These are phyloP conservation scores for Prenolepis imparis DNA, from an alignment of 2,888 invertebrate species.

Conservation along the genomic window DNA sequence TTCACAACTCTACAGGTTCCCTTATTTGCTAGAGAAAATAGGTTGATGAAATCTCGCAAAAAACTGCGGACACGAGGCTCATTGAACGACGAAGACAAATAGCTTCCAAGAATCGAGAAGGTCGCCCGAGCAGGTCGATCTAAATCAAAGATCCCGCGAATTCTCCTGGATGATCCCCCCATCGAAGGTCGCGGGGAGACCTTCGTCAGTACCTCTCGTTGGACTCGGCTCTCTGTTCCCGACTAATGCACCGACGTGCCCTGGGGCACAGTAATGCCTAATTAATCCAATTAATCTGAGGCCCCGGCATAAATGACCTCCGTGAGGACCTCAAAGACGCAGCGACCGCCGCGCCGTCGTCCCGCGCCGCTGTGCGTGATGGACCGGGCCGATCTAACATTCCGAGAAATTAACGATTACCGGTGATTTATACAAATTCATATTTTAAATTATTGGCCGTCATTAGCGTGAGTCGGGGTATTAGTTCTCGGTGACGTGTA, in stretches of 20 bases:
- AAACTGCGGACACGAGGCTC: slow-evolving; percentile 44
- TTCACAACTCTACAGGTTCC: not conserved
- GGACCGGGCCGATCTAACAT: slow-evolving; percentile 85
- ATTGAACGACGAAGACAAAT: slow-evolving; percentile 68
- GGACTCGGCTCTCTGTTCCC: slow-evolving; percentile 64
- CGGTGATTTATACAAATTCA: slow-evolving; percentile 86
- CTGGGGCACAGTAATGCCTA: slow-evolving; percentile 85
- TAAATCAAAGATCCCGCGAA: slow-evolving; percentile 74
- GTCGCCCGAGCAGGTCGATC: slow-evolving; percentile 63
- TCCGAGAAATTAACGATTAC: slow-evolving; percentile 86
- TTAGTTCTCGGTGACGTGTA: slow-evolving; percentile 81
- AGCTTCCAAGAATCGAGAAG: slow-evolving; percentile 49
- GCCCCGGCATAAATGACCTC: slow-evolving; percentile 85
- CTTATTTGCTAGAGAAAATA: slow-evolving; percentile 47
- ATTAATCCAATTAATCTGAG: slow-evolving; percentile 86
- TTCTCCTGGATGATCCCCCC: slow-evolving; percentile 64
- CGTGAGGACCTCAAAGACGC: slow-evolving; percentile 77
- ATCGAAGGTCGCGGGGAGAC: slow-evolving; percentile 70
- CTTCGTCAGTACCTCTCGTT: slow-evolving; percentile 68
- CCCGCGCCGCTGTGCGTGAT: slow-evolving; percentile 79
- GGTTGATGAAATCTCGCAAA: slow-evolving; percentile 46
- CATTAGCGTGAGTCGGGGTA: slow-evolving; percentile 83
- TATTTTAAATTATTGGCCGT: slow-evolving; percentile 86
- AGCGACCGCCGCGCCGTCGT: slow-evolving; percentile 71
- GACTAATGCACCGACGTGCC: slow-evolving; percentile 84